Evolutionary conservation across 2,113 vertebrate species (phyloP), one percentile per base, ranked within the genome.

Genomic region (Silurus meridionalis): DNA sequence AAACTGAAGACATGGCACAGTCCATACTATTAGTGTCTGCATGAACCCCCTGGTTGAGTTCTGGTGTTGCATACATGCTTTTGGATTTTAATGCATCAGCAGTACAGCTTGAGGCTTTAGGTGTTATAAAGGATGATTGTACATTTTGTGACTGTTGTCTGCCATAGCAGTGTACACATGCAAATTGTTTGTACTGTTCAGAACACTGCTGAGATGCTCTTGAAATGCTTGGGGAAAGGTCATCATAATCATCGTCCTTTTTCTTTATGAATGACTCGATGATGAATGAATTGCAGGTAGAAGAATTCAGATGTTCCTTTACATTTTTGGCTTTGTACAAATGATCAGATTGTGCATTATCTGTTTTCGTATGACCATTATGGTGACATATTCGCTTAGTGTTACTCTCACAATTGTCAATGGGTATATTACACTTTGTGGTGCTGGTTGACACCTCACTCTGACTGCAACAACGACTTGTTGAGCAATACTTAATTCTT

Each of bases 181-280:
- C 93, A 75, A 82, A 84, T 52, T 85, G 0, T 0, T 85, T 91
- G 83, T 94, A 19, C 8, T 88, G 87, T 90, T 90, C 55, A 92
- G 85, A 58, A 77, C 64, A 87, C 57, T 80, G 83, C 25, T 64
- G 19, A 6, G 90, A 93, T 23, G 92, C 90, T 85, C 88, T 92
- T 2, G 93, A 94, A 82, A 87, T 74, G 52, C 92, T 95, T 79
- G 77, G 90, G 80, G 82, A 89, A 19, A 90, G 88, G 81, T 91
- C 64, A 25, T 87, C 85, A 23, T 91, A 90, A 37, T 91, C 83
- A 37, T 95, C 91, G 28, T 83, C 86, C 8, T 82, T 10, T 6
- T 92, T 82, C 10, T 92, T 89, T 23, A 90, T 92, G 11, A 92
- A 86, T 21, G 80, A 83, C 85, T 86, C 61, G 37, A 91, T 21